Base-by-base conservation (phyloP, 1,140 invertebrate species). In the Ips typographus region DNA sequence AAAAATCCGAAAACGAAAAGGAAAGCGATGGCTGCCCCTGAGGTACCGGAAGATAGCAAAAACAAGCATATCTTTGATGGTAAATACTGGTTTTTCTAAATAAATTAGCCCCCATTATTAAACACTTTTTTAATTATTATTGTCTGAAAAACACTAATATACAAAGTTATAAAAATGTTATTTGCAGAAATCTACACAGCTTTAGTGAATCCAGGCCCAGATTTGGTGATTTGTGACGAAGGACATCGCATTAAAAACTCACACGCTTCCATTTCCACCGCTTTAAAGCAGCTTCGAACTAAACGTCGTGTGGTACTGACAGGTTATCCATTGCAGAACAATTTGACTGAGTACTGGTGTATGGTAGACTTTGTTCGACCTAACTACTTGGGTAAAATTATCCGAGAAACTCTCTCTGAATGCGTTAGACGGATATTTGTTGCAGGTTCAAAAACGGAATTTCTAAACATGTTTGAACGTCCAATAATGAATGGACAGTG, bases 201-300 rank as follows among this genome's bases (percentile, higher is more conserved):
- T 2, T 78, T 99, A 47, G 90, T 98, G 0, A 91, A 89, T 76
- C 96, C 95, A 0, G 95, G 95, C 0, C 95, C 97, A 0, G 96
- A 98, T 83, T 80, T 98, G 44, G 93, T 98, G 0, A 94, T 98
- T 69, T 98, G 94, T 80, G 95, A 98, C 75, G 95, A 98, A 82
- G 96, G 96, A 0, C 95, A 98, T 82, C 82, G 94, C n/a, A 97
- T 98, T 49, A 98, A 98, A 79, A 98, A 97, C 80, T 92, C 93
- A 1, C 94, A 96, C 76, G 94, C 96, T 4, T 94, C 94, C 64
- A 96, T 95, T 71, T 95, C 95, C 6, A 87, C 92, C 77, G 94
- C 95, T 2, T 82, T 98, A 8, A 97, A 96, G 80, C 91, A 94
- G 75, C 95, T 98, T 82, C 83, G 90, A 68, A 97, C 95, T 1